Conservation (phyloP, 2,797 vertebrate species). For the Serranus cabrilla region DNA sequence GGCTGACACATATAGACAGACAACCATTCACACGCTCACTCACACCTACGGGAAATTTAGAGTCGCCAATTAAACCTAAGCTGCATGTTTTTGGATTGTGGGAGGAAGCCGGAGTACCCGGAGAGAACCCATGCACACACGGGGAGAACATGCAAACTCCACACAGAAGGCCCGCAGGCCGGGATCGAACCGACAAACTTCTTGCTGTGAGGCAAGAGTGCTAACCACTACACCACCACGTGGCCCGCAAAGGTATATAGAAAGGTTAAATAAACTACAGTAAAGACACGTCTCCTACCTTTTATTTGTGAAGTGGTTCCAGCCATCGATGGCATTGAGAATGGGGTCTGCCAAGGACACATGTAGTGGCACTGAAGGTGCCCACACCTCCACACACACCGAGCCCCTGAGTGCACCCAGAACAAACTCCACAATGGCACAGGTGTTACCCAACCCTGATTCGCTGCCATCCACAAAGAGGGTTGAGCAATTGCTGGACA, state of each 20-base stretch:
- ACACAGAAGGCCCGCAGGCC: too few relatives aligned
- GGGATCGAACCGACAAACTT: too few relatives aligned
- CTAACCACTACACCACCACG: too few relatives aligned
- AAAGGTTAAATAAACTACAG: background rate
- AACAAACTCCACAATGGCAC: slow-evolving; percentile 79
- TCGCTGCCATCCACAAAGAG: slow-evolving; percentile 85
- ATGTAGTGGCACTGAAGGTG: slow-evolving; percentile 79
- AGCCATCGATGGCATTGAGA: slow-evolving; percentile 82
- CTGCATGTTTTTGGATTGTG: too few relatives aligned
- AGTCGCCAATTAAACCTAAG: too few relatives aligned
- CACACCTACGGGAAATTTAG: too few relatives aligned
- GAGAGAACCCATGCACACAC: too few relatives aligned
- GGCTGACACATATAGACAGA: too few relatives aligned
- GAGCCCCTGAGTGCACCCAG: slow-evolving; percentile 76
- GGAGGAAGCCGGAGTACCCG: too few relatives aligned
- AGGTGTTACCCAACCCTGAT: slow-evolving; percentile 80
- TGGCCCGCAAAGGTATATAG: background rate
- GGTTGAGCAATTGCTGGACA: slow-evolving; percentile 80
- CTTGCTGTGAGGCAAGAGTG: too few relatives aligned
- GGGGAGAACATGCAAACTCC: too few relatives aligned
- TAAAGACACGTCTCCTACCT: slow-evolving; percentile 59
- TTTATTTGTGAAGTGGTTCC: slow-evolving; percentile 74
- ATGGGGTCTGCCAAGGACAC: slow-evolving; percentile 80
- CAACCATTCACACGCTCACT: too few relatives aligned
- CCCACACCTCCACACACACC: slow-evolving; percentile 83